These are phyloP conservation scores for Rhagium mordax DNA, from an alignment of 2,888 invertebrate species.

Conservation along the genomic window DNA sequence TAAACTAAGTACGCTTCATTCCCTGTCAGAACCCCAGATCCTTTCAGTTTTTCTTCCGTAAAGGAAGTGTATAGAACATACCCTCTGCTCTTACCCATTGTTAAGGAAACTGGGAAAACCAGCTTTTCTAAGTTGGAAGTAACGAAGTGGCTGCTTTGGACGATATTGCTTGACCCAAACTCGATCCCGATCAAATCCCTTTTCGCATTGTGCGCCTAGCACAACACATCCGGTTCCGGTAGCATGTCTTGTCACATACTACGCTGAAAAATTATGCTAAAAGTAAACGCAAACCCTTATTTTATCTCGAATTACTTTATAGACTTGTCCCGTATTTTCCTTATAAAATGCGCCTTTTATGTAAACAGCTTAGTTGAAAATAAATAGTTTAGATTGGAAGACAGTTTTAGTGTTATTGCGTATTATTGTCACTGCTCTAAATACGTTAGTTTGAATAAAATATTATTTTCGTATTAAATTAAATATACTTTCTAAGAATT, in stretches of 20 bases:
- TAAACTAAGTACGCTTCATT: neutral
- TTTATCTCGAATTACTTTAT: conserved; percentile 23
- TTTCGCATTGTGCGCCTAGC: conserved; percentile 20
- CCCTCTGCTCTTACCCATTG: conserved; percentile 1
- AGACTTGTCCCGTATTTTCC: conserved; percentile 5
- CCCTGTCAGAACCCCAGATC: neutral
- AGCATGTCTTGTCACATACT: conserved; percentile 27
- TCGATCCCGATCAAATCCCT: conserved; percentile 24
- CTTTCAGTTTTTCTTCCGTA: neutral
- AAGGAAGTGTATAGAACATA: neutral
- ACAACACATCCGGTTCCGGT: conserved; percentile 31
- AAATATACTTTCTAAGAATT: too few species aligned
- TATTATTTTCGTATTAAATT: too few species aligned
- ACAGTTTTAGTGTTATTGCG: neutral
- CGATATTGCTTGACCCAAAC: conserved; percentile 22
- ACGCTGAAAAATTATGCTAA: conserved; percentile 21
- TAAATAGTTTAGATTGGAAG: neutral
- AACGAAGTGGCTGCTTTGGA: conserved; percentile 11
- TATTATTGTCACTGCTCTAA: neutral
- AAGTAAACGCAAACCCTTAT: conserved; percentile 22
- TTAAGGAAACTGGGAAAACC: conserved; percentile 13
- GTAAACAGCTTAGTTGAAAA: neutral
- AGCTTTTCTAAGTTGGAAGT: conserved; percentile 19
- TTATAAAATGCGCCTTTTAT: neutral
- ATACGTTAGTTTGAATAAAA: too few species aligned